Conservation (phyloP, 2,888 invertebrate genomes). For the Phania funesta region DNA sequence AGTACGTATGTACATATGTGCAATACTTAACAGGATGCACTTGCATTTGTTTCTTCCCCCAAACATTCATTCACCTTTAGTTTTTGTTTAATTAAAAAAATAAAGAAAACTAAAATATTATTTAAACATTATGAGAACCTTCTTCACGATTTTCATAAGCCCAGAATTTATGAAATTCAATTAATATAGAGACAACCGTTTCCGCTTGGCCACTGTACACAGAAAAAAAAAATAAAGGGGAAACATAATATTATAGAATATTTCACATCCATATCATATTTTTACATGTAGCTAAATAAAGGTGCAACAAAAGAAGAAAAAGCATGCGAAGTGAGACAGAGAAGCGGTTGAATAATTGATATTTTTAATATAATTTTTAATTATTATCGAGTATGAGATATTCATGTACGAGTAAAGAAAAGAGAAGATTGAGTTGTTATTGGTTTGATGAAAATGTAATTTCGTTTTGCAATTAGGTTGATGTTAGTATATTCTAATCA, state of each 20-base stretch:
- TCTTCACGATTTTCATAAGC: conserved; percentile 95
- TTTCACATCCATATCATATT: conserved; percentile 8
- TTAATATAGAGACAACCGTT: conserved; percentile 94
- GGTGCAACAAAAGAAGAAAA: conserved; percentile 9
- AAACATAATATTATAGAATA: conserved; percentile 20
- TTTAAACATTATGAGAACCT: conserved; percentile 76
- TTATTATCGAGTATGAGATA: conserved; percentile 58
- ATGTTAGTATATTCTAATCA: neutral
- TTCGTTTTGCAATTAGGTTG: neutral
- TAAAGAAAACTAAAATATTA: conserved; percentile 42
- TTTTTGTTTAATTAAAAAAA: conserved; percentile 21
- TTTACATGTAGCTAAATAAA: conserved; percentile 21
- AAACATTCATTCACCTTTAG: conserved; percentile 43
- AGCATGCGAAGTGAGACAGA: neutral
- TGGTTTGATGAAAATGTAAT: neutral
- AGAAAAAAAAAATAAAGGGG: conserved; percentile 27
- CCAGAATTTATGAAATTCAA: conserved; percentile 98
- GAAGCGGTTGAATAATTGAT: conserved; percentile 5
- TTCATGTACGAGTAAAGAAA: conserved; percentile 39
- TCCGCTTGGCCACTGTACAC: conserved; percentile 92
- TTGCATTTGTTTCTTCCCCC: conserved; percentile 27
- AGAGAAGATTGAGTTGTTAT: conserved; percentile 5
- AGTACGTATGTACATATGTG: neutral
- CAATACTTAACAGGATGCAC: neutral
- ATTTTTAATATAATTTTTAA: conserved; percentile 54